phyloP scores from a whole-genome alignment of 2,113 vertebrate species.

The Beaufortia kweichowensis region DNA sequence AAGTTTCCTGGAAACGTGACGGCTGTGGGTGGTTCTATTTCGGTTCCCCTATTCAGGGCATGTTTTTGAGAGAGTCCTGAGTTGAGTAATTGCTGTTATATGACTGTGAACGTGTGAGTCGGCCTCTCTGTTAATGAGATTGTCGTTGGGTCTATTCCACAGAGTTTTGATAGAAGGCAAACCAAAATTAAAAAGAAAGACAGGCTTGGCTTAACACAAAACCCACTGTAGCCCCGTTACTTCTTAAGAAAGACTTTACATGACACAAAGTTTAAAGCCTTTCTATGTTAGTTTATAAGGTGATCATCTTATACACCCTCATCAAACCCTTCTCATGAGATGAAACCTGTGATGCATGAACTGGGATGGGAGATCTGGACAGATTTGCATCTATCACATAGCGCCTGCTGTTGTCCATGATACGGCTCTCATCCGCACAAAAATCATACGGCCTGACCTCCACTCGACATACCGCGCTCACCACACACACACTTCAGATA shows the following conservation, averaged over 20 bases:
- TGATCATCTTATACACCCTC: background rate
- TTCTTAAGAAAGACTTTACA: constrained; percentile 31
- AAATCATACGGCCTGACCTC: constrained; percentile 14
- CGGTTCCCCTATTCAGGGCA: constrained; percentile 27
- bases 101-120: constrained; percentile 32
- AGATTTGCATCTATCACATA: background rate
- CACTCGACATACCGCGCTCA: constrained; percentile 40
- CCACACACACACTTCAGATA: constrained; percentile 54
- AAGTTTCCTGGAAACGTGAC: constrained; percentile 7
- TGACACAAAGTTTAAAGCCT: background rate
- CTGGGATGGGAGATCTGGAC: background rate
- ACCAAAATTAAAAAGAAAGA: constrained; percentile 39
- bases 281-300: background rate
- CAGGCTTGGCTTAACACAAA: constrained; percentile 23
- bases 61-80: constrained; percentile 24
- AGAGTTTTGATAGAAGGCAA: constrained; percentile 24
- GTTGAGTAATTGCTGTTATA: constrained; percentile 39
- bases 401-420: background rate
- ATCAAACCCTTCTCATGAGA: too few species aligned
- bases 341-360: background rate
- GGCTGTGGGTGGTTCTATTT: constrained; percentile 40
- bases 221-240: constrained; percentile 48
- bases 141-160: constrained; percentile 43
- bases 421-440: background rate
- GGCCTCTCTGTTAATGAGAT: constrained; percentile 50